Conservation (phyloP, 2,113 vertebrate genomes). For the Sterna hirundo region DNA sequence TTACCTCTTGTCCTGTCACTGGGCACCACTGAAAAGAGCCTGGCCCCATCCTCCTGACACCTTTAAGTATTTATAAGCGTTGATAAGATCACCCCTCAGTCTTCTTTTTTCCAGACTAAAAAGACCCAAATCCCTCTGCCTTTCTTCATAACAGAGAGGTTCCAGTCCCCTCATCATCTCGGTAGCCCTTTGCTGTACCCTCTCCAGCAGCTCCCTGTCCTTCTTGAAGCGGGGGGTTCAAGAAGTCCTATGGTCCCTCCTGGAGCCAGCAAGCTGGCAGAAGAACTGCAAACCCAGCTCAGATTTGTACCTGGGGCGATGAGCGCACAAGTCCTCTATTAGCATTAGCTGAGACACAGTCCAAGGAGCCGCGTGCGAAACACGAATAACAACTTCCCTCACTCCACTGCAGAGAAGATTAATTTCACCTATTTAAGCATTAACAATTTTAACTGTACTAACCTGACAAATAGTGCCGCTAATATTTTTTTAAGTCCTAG, state of each 20-base stretch:
- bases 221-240: too few species aligned
- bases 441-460: background rate
- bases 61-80: too few species aligned
- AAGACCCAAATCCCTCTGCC: too few species aligned
- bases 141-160: too few species aligned
- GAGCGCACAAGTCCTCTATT: fast-evolving
- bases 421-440: background rate
- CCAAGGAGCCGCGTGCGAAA: fast-evolving
- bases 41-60: too few species aligned
- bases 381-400: fast-evolving
- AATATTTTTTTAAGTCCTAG: background rate
- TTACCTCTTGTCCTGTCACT: too few species aligned
- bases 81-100: too few species aligned
- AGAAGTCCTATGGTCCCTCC: background rate
- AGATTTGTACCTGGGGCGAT: background rate
- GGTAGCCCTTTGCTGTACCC: too few species aligned
- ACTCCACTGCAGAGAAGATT: background rate
- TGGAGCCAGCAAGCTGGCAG: background rate
- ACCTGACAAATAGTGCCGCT: background rate
- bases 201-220: too few species aligned
- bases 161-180: too few species aligned
- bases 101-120: too few species aligned
- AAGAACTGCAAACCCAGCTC: background rate
- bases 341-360: background rate
- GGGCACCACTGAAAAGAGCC: too few species aligned